phyloP scores from a whole-genome alignment of 1,140 invertebrate genomes.

The Drosophila nasuta region DNA sequence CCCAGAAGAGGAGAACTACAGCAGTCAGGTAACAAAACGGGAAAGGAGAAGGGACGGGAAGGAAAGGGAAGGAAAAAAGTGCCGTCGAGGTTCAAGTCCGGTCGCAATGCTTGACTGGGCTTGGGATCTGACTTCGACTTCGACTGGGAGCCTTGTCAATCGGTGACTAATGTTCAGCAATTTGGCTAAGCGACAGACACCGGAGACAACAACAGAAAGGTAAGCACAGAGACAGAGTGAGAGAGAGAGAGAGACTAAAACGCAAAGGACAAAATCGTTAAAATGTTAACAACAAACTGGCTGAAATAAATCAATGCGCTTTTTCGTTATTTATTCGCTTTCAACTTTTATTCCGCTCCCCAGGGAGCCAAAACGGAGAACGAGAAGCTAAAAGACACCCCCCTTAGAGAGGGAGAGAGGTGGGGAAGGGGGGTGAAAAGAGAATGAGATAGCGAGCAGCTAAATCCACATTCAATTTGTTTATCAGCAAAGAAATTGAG shows the following conservation, averaged over 20 bases:
- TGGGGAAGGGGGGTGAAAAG: no score
- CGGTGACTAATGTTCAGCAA: slow-evolving; percentile 82
- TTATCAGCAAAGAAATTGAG: slow-evolving; percentile 79
- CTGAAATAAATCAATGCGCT: slow-evolving; percentile 81
- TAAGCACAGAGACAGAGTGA: neutral
- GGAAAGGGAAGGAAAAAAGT: neutral
- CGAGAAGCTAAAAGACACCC: no score
- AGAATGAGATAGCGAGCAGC: no score
- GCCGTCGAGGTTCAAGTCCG: neutral
- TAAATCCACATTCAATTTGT: slow-evolving; percentile 78
- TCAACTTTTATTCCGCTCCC: slow-evolving; percentile 71
- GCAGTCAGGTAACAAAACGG: slow-evolving; percentile 34
- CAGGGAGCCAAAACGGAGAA: slow-evolving; percentile 15
- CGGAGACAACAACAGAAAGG: slow-evolving; percentile 45
- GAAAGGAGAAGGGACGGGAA: neutral
- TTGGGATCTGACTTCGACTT: slow-evolving; percentile 10
- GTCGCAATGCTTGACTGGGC: slow-evolving; percentile 39
- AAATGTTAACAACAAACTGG: slow-evolving; percentile 81
- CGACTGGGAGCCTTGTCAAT: slow-evolving; percentile 70
- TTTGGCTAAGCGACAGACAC: slow-evolving; percentile 82
- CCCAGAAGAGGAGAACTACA: neutral
- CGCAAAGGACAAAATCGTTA: slow-evolving; percentile 81
- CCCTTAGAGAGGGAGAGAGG: no score
- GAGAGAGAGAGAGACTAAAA: slow-evolving; percentile 49
- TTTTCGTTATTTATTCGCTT: slow-evolving; percentile 78